Base-by-base conservation (phyloP, 2,888 invertebrate species). In the Caenorhabditis doughertyi region DNA sequence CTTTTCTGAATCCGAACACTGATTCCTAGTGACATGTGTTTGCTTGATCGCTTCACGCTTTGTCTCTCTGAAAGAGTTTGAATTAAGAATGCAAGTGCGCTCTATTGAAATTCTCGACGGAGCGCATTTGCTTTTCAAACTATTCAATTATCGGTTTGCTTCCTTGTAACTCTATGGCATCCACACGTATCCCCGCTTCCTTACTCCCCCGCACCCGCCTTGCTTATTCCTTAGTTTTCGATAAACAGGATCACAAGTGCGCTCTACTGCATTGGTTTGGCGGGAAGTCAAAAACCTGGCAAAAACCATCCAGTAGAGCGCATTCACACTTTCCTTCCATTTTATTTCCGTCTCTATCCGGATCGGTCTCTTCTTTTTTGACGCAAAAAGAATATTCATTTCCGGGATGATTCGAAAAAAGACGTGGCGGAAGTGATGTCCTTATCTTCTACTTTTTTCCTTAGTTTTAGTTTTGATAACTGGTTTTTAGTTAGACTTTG, bases 21-120 rank as follows among this genome's bases (percentile, higher is more conserved):
- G 21, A 60, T 49, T 73, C 64, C 53, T 73, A 73, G 73, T 73
- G 73, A 73, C 73, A n/a, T 73, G 64, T 73, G 64, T 64, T 73
- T 23, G 74, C 65, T 65, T 65, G 25, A 18, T 32, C 9, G 35
- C 60, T 25, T 72, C 35, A 25, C 64, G 39, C 42, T 64, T 42
- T 7, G 23, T 71, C 47, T n/a, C 32, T 55, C 25, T 60, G 16
- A 25, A 44, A 25, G 5, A 23, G 13, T 9, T 47, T 18, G 18
- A 16, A 9, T n/a, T 47, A 3, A 18, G 16, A 47, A 9, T 23
- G 11, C 21, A 4, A 23, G 49, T 18, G 49, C 4, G 16, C 9
- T 21, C 27, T 62, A 13, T 62, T 39, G 21, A 44, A 44, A 44
- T 44, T 44, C 29, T 18, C 39, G 9, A 32, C 9, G 16, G 39